Conservation (phyloP, 2,113 vertebrate species). For the Serilophus lunatus region DNA sequence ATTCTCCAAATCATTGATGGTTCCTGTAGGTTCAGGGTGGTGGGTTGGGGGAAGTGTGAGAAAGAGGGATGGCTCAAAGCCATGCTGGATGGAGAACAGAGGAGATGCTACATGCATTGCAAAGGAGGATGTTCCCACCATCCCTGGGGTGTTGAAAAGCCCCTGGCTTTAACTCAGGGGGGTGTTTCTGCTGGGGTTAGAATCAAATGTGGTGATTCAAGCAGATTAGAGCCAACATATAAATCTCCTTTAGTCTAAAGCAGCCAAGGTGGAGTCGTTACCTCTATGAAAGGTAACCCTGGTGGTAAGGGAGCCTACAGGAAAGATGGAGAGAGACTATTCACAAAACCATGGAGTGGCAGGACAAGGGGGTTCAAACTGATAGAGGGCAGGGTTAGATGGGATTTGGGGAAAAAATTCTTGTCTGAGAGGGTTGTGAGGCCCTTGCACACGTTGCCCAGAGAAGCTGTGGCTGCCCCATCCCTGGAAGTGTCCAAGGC, state of each 20-base stretch:
- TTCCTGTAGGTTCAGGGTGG: background rate
- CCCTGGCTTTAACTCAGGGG: background rate
- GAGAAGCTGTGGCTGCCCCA: background rate
- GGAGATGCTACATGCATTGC: background rate
- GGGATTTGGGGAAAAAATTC: background rate
- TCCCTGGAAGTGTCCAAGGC: background rate
- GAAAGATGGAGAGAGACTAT: background rate
- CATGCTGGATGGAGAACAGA: fast-evolving
- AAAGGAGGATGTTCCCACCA: background rate
- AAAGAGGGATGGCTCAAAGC: background rate
- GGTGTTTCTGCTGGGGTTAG: background rate
- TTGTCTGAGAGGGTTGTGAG: fast-evolving
- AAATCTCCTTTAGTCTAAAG: background rate
- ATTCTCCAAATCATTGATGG: background rate
- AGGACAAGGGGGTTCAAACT: background rate
- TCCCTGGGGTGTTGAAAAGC: background rate
- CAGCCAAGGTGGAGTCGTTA: background rate
- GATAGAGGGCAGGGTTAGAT: fast-evolving
- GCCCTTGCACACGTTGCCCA: background rate
- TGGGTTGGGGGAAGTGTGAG: fast-evolving
- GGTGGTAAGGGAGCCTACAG: fast-evolving
- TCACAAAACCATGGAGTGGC: background rate
- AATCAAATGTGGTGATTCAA: background rate
- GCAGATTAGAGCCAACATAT: background rate
- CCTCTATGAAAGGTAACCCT: background rate